Conservation (phyloP, 2,888 invertebrate genomes). For the Balanococcus diminutus region DNA sequence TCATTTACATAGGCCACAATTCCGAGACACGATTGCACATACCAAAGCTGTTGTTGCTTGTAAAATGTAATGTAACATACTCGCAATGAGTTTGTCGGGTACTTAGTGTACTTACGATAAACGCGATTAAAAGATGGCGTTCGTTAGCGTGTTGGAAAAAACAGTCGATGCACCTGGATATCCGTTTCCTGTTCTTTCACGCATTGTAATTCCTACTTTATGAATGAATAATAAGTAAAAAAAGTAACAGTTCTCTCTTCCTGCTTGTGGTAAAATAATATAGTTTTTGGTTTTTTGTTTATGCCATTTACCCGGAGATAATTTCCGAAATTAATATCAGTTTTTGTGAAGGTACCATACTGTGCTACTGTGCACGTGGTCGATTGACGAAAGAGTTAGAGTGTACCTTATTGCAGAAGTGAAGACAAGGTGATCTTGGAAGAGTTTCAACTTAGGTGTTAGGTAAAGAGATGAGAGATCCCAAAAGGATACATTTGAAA, state of each 20-base stretch:
- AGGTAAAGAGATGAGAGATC: not conserved
- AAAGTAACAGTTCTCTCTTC: slow-evolving; percentile 39
- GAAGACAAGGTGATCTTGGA: too few relatives aligned
- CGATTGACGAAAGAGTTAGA: too few relatives aligned
- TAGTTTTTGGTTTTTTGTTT: not conserved
- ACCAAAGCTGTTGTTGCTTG: slow-evolving; percentile 7
- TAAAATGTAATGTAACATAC: not conserved
- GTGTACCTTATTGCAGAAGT: too few relatives aligned
- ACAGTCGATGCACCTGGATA: slow-evolving; percentile 43
- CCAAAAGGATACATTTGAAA: not conserved
- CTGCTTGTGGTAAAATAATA: slow-evolving; percentile 10
- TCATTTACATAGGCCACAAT: not conserved
- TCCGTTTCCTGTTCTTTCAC: slow-evolving; percentile 43
- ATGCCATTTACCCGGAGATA: too few relatives aligned
- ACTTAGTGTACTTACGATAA: slow-evolving; percentile 30
- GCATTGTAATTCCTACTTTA: slow-evolving; percentile 40
- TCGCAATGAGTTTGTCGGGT: not conserved
- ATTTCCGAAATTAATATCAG: too few relatives aligned
- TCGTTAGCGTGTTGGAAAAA: slow-evolving; percentile 29
- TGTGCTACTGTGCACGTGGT: too few relatives aligned
- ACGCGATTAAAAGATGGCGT: slow-evolving; percentile 41
- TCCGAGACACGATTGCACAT: not conserved
- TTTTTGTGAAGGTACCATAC: too few relatives aligned
- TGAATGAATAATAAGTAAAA: slow-evolving; percentile 43
- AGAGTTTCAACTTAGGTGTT: not conserved